Percentiles rank a stretch among this genome's conserved stretches.
These are phyloP conservation scores for Pachymerium ferrugineum DNA, from an alignment of 2,888 invertebrate species.

Conservation along the genomic window DNA sequence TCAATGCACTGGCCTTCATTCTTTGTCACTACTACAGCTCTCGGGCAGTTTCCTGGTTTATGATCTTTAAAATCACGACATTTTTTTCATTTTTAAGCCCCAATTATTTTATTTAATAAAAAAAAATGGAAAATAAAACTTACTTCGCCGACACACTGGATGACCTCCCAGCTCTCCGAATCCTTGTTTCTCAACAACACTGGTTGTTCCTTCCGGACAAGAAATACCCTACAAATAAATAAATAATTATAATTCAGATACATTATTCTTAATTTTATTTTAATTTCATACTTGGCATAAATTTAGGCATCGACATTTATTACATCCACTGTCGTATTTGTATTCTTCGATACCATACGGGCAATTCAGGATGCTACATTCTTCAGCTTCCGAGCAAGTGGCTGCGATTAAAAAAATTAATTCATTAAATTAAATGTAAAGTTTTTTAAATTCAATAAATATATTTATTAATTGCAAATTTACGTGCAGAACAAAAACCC, in stretches of 20 bases:
- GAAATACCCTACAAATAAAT: slow-evolving; percentile 42
- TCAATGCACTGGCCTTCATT: not conserved
- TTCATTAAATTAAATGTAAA: not conserved
- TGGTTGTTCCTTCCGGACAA: slow-evolving; percentile 62
- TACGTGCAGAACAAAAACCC: slow-evolving; percentile 61
- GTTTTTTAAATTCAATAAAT: not conserved
- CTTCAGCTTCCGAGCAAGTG: slow-evolving; percentile 46
- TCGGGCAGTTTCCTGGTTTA: not conserved
- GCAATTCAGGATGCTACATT: slow-evolving; percentile 62
- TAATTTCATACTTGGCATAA: slow-evolving; percentile 56
- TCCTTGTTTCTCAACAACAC: slow-evolving; percentile 59
- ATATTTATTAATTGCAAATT: slow-evolving; percentile 34
- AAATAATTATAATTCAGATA: slow-evolving; percentile 3
- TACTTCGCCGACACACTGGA: slow-evolving; percentile 62
- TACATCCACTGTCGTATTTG: slow-evolving; percentile 58
- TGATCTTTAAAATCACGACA: too few species aligned
- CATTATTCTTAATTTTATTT: not conserved
- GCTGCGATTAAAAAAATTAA: slow-evolving; percentile 21
- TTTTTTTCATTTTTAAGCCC: not conserved
- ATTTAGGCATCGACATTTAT: slow-evolving; percentile 66
- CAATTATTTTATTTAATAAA: not conserved
- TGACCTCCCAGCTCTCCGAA: slow-evolving; percentile 49
- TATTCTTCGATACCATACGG: slow-evolving; percentile 64
- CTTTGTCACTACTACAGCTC: not conserved
- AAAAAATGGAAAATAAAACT: slow-evolving; percentile 36